Evolutionary conservation across 1,140 invertebrate species (phyloP).

Genomic region (Aphis craccivora): DNA sequence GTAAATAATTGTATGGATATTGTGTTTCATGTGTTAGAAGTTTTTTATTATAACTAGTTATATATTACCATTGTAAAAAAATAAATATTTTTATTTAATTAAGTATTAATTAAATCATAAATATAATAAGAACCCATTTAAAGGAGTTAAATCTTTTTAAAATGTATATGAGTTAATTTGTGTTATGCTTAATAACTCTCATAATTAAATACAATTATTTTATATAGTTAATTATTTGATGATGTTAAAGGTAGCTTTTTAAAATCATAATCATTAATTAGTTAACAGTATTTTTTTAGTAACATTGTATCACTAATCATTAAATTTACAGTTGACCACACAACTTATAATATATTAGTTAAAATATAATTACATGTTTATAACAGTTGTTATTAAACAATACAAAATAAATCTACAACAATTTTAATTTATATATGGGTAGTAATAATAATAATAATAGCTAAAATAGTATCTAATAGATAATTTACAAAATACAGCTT

Average conservation of each 20-base stretch:
- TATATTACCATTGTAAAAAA: background rate
- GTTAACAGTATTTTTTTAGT: background rate
- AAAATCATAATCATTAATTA: background rate
- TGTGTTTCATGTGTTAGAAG: background rate
- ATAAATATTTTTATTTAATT: background rate
- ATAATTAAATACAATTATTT: background rate
- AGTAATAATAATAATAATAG: slow-evolving; percentile 3
- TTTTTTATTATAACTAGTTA: background rate
- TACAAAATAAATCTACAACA: background rate
- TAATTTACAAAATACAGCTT: background rate
- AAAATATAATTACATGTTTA: background rate
- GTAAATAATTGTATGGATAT: slow-evolving; percentile 8
- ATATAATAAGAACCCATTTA: background rate
- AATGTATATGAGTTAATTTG: background rate
- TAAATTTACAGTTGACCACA: background rate
- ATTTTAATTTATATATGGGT: background rate
- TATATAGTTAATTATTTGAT: background rate
- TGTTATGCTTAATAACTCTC: background rate
- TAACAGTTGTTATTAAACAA: background rate
- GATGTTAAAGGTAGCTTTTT: background rate
- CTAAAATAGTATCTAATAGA: background rate
- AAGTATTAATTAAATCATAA: background rate
- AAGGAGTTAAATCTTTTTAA: background rate
- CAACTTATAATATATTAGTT: background rate
- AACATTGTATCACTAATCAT: background rate